Base-by-base conservation (phyloP, 2,113 vertebrate genomes). In the Ascaphus truei region DNA sequence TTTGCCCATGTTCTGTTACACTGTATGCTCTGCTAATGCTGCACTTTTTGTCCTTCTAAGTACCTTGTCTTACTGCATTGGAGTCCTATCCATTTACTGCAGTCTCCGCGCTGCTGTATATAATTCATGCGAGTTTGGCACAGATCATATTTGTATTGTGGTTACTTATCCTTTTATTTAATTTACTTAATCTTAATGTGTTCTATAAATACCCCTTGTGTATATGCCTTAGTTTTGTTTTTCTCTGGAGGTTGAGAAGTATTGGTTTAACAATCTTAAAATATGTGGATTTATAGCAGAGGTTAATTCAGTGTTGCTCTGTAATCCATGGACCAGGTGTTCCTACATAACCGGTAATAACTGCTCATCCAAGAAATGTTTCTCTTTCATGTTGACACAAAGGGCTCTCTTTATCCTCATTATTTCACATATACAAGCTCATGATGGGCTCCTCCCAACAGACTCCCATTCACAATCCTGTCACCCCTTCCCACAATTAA, bases 61-160 rank as follows among this genome's bases (percentile, higher is more conserved):
- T 3, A n/a, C 39, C 39, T 41, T 15, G 39, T 41, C 1, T 27
- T 15, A 39, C 59, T 15, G 59, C 13, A 16, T 26, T 3, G 34
- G 13, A 26, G 26, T 26, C n/a, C 4, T 15, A 16, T 43, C 36
- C 45, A 16, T 25, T 26, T 43, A 27, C 61, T 36, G 61, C 61
- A 51, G 43, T 33, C 61, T 63, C 30, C 3, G 1, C 3, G 61
- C 61, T 51, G 16, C 30, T 63, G 45, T 23, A 63, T 23, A 63
- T 63, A 34, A 63, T 63, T 63, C 61, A 63, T 63, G 20, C 22
- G 8, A 8, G 43, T 34, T 18, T 12, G 61, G 43, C 45, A 30
- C 26, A 27, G 41, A 23, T 45, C 3, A 50, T 45, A 18, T 64
- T 27, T 64, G 62, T 36, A 51, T 64, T 37, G 47, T n/a, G 62